Evolutionary conservation across 2,797 vertebrate species (phyloP).

Genomic region (Sebastes taczanowskii): DNA sequence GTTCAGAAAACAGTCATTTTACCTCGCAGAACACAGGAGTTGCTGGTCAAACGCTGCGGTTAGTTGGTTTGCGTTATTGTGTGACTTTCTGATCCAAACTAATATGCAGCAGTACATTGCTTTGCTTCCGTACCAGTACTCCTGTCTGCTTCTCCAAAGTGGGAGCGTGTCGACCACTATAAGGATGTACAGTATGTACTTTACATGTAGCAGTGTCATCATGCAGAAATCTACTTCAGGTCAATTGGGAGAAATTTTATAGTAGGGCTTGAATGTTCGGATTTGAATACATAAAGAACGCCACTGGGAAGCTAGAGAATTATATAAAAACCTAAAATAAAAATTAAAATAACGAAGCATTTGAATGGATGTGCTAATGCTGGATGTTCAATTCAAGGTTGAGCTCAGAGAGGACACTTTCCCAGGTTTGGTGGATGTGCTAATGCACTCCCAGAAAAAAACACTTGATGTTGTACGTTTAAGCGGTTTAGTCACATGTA

Average conservation of each 20-base stretch:
- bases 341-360: background rate
- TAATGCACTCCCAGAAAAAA: background rate
- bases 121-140: background rate
- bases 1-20: too few species aligned
- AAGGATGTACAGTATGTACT: too few species aligned
- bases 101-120: background rate
- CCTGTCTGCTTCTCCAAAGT: too few species aligned
- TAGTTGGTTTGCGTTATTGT: too few species aligned
- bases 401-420: background rate
- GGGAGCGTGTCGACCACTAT: too few species aligned
- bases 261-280: too few species aligned
- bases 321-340: background rate
- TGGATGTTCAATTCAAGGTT: background rate
- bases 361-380: background rate
- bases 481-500: background rate
- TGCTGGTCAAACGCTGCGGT: too few species aligned
- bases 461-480: background rate
- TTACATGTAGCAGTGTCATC: too few species aligned
- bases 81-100: background rate
- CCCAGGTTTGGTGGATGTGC: background rate
- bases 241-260: rapidly evolving
- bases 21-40: too few species aligned
- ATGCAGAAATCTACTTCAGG: too few species aligned
- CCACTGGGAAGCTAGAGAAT: background rate
- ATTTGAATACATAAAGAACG: background rate